Conservation (phyloP, 2,797 vertebrate species). For the Pygocentrus nattereri region DNA sequence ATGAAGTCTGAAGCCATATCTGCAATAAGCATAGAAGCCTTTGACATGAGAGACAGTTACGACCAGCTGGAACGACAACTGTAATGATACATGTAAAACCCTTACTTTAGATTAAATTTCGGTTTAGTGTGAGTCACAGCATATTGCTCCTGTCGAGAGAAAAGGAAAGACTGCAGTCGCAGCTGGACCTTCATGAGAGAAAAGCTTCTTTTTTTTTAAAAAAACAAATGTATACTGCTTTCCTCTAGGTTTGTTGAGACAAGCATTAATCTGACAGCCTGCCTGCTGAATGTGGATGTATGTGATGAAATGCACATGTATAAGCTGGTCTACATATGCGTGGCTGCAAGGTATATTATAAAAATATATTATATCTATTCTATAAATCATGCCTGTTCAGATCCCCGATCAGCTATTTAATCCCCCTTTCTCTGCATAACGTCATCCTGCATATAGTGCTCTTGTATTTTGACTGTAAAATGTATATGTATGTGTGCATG, state of each 20-base stretch:
- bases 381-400: neutral
- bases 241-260: constrained; percentile 6
- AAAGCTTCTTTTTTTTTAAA: neutral
- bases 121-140: neutral
- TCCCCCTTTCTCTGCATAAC: constrained; percentile 8
- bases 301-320: constrained; percentile 11
- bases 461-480: constrained; percentile 14
- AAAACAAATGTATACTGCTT: neutral
- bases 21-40: neutral
- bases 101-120: constrained; percentile 23
- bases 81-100: constrained; percentile 12
- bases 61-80: constrained; percentile 18
- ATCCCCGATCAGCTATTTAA: neutral
- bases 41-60: constrained; percentile 14
- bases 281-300: neutral
- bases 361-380: too few relatives aligned
- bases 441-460: constrained; percentile 49
- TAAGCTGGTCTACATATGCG: neutral
- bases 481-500: constrained; percentile 45
- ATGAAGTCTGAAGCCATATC: neutral
- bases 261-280: constrained; percentile 30
- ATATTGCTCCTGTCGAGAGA: neutral
- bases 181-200: constrained; percentile 10
- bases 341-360: too few relatives aligned
- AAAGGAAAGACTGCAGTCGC: neutral